Evolutionary conservation across 64 coral and sea anemone genomes (phyloP), one percentile per base, ranked within the genome.

Genomic region (Montipora efflorescens): DNA sequence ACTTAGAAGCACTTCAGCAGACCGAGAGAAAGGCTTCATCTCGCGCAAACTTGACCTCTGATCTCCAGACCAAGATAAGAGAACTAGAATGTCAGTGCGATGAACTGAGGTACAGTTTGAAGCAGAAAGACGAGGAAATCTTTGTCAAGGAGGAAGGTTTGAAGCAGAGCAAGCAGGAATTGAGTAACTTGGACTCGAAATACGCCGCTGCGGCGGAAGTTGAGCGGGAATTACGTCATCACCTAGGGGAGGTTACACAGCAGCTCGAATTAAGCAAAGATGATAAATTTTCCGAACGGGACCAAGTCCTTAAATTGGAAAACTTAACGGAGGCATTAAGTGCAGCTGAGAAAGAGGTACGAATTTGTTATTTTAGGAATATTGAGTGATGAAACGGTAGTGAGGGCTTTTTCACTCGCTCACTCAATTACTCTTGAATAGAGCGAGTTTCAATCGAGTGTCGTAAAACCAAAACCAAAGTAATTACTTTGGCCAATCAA

Each of bases 191-290:
- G 5, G 95, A 94, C 53, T 69, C 70, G 20, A 97, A 97, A 82
- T 94, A 79, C 22, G 88, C 77, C 11, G 87, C 81, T 43, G 84
- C 87, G 6, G 88, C 91, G 19, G 95, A 97, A 20, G 94, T 97
- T 3, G 95, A 97, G 72, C 92, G 93, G 5, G 92, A 97, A 43
- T 69, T 97, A 10, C 82, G 95, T 79, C 95, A 97, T 46, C 92
- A 97, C 44, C 74, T 97, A 8, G 95, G 95, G n/a, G 95, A 97
- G 75, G 82, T 97, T 18, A 97, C 95, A 44, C 95, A 97, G 58
- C 81, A 97, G 79, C 47, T 94, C 7, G 92, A 94, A 61, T 91
- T 55, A 59, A 23, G 90, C 16, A 81, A 88, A 22, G 94, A 92
- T 5, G 48, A 51, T 10, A 74, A 74, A 74, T 52, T 11, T 57